Conservation (phyloP, 2,113 vertebrate species). For the Emydura subglobosa region DNA sequence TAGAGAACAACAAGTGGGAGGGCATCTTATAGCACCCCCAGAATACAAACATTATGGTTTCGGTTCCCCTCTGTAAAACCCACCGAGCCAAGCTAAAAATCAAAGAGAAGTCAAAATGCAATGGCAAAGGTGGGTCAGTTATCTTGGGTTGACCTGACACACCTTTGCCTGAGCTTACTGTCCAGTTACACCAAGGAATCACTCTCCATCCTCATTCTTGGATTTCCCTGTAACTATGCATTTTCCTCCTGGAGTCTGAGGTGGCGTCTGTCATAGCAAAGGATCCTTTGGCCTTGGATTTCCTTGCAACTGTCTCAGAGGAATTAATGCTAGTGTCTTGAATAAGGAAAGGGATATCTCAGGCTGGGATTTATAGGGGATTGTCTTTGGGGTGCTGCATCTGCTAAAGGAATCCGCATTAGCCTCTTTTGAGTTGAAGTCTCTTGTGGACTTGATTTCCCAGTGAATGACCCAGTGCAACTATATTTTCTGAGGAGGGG, state of each 20-base stretch:
- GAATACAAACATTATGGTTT: neutral
- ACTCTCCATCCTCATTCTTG: neutral
- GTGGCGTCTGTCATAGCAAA: neutral
- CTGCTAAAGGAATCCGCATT: neutral
- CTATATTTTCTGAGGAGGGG: neutral
- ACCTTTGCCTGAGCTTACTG: slow-evolving; percentile 28
- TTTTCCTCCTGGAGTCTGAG: slow-evolving; percentile 14
- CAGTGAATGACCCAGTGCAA: neutral
- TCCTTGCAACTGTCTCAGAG: neutral
- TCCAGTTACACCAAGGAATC: slow-evolving; percentile 13
- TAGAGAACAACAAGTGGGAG: slow-evolving; percentile 69
- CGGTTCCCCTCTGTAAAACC: neutral
- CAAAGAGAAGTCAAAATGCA: slow-evolving; percentile 6
- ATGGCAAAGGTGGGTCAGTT: slow-evolving; percentile 9
- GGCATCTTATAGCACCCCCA: slow-evolving; percentile 41
- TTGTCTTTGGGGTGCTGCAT: neutral
- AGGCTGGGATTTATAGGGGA: neutral
- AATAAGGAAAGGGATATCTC: neutral
- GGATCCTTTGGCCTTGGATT: neutral
- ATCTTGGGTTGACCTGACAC: neutral
- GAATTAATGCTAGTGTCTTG: neutral
- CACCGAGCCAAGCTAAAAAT: neutral
- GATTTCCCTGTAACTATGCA: neutral
- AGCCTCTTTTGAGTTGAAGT: neutral
- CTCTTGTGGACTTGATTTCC: neutral